phyloP scores from a whole-genome alignment of 2,113 vertebrate genomes.

The Orthonyx spaldingii region DNA sequence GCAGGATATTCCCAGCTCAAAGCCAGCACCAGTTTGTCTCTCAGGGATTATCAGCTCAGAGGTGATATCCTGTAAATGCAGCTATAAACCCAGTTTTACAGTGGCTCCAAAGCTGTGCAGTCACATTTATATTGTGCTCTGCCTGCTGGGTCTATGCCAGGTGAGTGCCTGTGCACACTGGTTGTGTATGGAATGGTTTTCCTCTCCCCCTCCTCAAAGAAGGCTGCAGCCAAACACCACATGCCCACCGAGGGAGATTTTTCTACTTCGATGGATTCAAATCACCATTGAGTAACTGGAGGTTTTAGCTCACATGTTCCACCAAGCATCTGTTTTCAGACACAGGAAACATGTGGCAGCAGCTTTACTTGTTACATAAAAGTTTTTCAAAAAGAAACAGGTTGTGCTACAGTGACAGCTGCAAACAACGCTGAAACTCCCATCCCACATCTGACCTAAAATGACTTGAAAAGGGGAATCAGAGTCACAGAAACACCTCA shows the following conservation, averaged over 20 bases:
- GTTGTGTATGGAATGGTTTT: background rate
- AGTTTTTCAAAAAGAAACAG: background rate
- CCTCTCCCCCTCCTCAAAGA: background rate
- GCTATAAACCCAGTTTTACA: background rate
- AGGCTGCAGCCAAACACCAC: background rate
- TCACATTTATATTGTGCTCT: fast-evolving
- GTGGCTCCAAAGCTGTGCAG: background rate
- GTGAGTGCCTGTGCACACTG: background rate
- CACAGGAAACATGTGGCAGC: background rate
- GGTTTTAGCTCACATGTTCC: background rate
- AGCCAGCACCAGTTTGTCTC: background rate
- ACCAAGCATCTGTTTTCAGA: background rate
- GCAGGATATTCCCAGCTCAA: background rate
- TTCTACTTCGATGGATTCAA: background rate
- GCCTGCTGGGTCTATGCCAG: background rate
- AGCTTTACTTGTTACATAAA: background rate
- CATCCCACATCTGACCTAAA: background rate
- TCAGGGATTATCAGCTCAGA: background rate
- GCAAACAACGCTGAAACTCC: background rate
- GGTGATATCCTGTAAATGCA: background rate
- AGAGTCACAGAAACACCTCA: background rate
- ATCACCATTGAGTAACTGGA: background rate
- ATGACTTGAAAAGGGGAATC: background rate
- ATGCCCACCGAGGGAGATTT: fast-evolving
- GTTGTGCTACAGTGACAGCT: background rate